Base-by-base conservation (phyloP, 1,140 invertebrate genomes). In the Gonioctena quinquepunctata region DNA sequence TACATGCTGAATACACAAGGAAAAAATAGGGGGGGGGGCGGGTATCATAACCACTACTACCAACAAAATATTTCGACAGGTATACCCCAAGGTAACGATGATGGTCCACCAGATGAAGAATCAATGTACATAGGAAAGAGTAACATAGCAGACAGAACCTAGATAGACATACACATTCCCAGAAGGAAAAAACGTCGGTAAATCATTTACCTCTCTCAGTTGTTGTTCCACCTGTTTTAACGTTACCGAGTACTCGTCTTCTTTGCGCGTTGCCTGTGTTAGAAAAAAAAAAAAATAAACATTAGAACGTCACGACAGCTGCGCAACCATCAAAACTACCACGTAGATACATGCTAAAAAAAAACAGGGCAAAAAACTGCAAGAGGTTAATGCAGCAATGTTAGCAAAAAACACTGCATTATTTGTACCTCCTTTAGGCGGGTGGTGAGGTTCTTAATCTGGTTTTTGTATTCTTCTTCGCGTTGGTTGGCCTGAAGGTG, bases 381-480 rank as follows among this genome's bases (percentile, higher is more conserved):
- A 28, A 21, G 50, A 52, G 52, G 52, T 54, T 54, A 54, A 42
- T 42, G 33, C 11, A 2, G 33, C 33, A 42, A 25, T 59, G 22
- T 54, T 54, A 54, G 27, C 3, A 49, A 25, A 18, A 66, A 59
- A 59, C 66, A 68, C 52, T 65, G 65, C 59, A 60, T 68, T 23
- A 21, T 54, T 26, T 83, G 87, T 93, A 98, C 96, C 96, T 98
- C 96, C 93, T 99, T 98, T 88, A 99, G 94, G 87, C 97, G 94
- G 85, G 95, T 94, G 83, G 95, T 98, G 85, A 99, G 90, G 85
- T 96, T 97, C 91, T 99, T 98, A 90, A 99, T 99, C 89, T 99
- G 97, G 87, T 98, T 96, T 90, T 99, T 99, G 91, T 99, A 99
- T 85, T 98, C 96, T 89, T 99, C 98, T 89, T 99, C 98, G 85